These are phyloP conservation scores for Anticlea derivata DNA, from an alignment of 2,888 invertebrate species.

Conservation along the genomic window DNA sequence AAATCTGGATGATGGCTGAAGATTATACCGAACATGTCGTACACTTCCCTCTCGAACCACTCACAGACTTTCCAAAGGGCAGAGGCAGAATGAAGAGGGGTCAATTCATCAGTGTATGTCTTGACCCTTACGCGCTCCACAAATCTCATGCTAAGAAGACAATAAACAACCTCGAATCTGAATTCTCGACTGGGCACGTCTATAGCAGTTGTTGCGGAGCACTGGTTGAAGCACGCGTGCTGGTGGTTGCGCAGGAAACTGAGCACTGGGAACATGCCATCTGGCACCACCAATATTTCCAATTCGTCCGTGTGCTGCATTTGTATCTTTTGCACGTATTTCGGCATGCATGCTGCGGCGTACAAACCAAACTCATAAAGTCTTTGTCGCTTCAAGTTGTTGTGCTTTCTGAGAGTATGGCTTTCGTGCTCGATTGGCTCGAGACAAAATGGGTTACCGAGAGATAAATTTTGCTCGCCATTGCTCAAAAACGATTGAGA, in stretches of 20 bases:
- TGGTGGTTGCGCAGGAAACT: conserved; percentile 68
- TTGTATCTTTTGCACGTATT: conserved; percentile 70
- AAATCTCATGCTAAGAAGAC: conserved; percentile 61
- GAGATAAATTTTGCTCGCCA: conserved; percentile 17
- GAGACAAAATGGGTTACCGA: conserved; percentile 50
- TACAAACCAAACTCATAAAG: conserved; percentile 74
- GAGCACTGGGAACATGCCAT: conserved; percentile 62
- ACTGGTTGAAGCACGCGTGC: conserved; percentile 65
- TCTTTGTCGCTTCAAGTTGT: conserved; percentile 59
- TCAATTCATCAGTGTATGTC: conserved; percentile 73
- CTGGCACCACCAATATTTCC: conserved; percentile 67
- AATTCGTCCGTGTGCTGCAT: conserved; percentile 70
- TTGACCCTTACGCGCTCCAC: conserved; percentile 57
- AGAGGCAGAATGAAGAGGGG: conserved; percentile 63
- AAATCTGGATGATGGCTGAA: conserved; percentile 74
- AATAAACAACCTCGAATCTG: conserved; percentile 69
- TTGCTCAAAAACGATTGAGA: conserved; percentile 9
- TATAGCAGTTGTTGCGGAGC: conserved; percentile 61
- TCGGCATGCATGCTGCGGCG: conserved; percentile 70
- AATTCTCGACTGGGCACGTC: conserved; percentile 68
- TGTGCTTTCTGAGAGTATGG: conserved; percentile 60
- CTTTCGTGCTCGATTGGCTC: conserved; percentile 52
- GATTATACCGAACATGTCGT: conserved; percentile 72
- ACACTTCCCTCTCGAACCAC: conserved; percentile 69
- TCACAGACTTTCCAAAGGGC: conserved; percentile 55